A percentile compares a stretch with the other conserved stretches of the same genome.
These are phyloP conservation scores for Macrophya alboannulata DNA, from an alignment of 2,888 invertebrate genomes.

Conservation along the genomic window DNA sequence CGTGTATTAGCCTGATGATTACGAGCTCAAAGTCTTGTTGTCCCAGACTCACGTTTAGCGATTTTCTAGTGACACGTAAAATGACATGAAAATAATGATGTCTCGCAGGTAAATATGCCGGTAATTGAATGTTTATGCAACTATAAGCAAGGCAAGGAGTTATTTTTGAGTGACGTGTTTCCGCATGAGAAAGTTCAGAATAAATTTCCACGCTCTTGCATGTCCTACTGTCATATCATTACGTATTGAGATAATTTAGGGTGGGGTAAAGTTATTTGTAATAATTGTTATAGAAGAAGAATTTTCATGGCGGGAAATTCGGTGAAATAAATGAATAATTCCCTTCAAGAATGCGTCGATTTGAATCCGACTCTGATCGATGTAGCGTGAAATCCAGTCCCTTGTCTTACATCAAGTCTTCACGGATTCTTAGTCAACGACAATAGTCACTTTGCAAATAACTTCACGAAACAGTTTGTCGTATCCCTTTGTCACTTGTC, in stretches of 20 bases:
- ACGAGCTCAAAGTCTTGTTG: background rate
- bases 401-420: background rate
- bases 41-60: background rate
- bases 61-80: background rate
- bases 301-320: background rate
- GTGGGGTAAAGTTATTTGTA: background rate
- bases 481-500: background rate
- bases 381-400: background rate
- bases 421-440: slow-evolving; percentile 10
- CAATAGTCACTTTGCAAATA: slow-evolving; percentile 35
- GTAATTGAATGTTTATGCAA: slow-evolving; percentile 16
- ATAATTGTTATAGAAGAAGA: background rate
- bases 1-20: background rate
- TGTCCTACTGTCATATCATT: background rate
- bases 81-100: slow-evolving; percentile 2
- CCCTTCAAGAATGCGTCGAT: background rate
- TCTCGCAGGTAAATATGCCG: background rate
- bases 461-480: slow-evolving; percentile 3
- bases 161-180: background rate
- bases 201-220: background rate
- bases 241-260: background rate
- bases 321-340: background rate
- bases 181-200: background rate
- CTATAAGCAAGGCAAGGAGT: background rate
- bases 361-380: background rate